phyloP scores from a whole-genome alignment of 2,113 vertebrate genomes.

The Oreochromis spilurus region DNA sequence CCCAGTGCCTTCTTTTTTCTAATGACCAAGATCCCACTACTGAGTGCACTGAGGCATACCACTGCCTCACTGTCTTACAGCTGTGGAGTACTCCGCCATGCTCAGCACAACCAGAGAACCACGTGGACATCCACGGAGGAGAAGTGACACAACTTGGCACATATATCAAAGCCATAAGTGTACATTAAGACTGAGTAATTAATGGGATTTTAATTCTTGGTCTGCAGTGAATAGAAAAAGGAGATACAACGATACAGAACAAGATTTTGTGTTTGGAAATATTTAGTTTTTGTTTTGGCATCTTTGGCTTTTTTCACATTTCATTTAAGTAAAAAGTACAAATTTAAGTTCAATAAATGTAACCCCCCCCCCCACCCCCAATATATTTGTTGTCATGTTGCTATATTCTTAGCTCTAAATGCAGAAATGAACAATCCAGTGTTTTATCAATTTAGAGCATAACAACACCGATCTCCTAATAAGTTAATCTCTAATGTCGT shows the following conservation, averaged over 20 bases:
- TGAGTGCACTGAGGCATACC: not conserved
- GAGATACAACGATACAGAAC: not conserved
- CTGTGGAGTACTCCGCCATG: slow-evolving; percentile 4
- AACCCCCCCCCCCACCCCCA: no score
- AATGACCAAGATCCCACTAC: slow-evolving; percentile 10
- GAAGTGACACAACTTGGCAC: not conserved
- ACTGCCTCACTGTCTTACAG: slow-evolving; percentile 2
- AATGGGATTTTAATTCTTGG: not conserved
- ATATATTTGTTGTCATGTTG: not conserved
- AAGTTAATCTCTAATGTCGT: not conserved
- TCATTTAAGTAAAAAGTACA: not conserved
- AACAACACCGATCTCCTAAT: not conserved
- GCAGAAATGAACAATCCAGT: not conserved
- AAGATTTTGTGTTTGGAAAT: not conserved
- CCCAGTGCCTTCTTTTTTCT: not conserved
- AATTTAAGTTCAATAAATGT: not conserved
- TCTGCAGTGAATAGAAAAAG: not conserved
- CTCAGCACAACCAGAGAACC: not conserved
- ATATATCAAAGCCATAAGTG: not conserved
- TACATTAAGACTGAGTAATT: not conserved
- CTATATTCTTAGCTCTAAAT: not conserved
- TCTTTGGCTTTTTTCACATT: not conserved
- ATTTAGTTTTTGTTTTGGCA: not conserved
- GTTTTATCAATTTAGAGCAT: not conserved
- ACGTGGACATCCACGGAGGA: not conserved